Evolutionary conservation across 53 echinoderm and acorn worm species (phyloP), one percentile per base, ranked within the genome.

Genomic region (Luidia sarsii): DNA sequence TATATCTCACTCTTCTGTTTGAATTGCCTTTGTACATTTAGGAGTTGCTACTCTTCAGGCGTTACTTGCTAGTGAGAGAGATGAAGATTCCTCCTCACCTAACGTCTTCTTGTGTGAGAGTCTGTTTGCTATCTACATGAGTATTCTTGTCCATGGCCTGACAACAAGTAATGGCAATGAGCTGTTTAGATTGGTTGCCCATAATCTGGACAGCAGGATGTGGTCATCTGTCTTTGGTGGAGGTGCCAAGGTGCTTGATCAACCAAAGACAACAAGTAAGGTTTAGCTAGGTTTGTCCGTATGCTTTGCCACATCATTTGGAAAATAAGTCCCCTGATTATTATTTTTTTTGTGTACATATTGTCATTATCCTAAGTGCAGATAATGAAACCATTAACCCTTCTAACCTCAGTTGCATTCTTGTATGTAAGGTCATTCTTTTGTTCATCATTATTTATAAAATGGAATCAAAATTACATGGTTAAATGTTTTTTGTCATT

Each of bases 221-320:
- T 99, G 99, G 99, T 88, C 99, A 6, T 89, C 99, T 0, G 94
- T 99, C 18, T 99, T 99, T 84, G 99, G 99, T 10, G 99, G 99
- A 37, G 99, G 99, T 7, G 94, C 94, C n/a, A 99, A 91, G 68
- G 85, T 94, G 30, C 55, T 84, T 0, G 84, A 87, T 28, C 79
- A 83, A 20, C 80, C 55, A 21, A 83, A 87, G 36, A 39, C 84
- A 15, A 37, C 74, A 51, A 85, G 90, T 88, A 82, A 83, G 83
- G 53, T 37, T 50, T 27, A 6, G 31, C n/a, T n/a, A n/a, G 24
- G 11, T 16, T 66, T 10, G 29, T 28, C 6, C 8, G 25, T 32
- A 7, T 7, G 32, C 28, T 32, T 29, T 19, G 1, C 28, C 28
- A 62, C 4, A 5, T 62, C 28, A 24, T 4, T 24, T 19, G 19